Conservation (phyloP, 2,888 invertebrate genomes). For the Cryptophagus acutangulus region DNA sequence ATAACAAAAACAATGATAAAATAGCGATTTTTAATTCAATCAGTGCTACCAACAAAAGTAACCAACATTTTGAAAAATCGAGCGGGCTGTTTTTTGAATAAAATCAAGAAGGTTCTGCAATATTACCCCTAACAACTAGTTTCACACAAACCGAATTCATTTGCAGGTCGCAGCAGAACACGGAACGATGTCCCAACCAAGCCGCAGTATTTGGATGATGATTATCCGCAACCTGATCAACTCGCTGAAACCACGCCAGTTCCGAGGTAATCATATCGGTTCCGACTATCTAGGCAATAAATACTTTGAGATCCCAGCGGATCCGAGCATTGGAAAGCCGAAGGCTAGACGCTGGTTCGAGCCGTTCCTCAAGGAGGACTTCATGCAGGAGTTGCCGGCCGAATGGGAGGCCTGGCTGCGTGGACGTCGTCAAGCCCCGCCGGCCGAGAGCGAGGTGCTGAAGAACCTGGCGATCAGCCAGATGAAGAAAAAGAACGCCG, state of each 20-base stretch:
- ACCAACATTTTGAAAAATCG: neutral
- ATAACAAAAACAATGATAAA: too few relatives aligned
- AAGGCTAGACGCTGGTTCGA: conserved; percentile 68
- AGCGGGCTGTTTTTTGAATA: too few relatives aligned
- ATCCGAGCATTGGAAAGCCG: conserved; percentile 61
- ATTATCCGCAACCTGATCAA: conserved; percentile 59
- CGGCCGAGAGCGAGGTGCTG: conserved; percentile 67
- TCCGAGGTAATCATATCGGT: conserved; percentile 57
- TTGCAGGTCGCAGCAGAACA: too few relatives aligned
- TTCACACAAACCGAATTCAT: too few relatives aligned
- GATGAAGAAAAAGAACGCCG: conserved; percentile 71
- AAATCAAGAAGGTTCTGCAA: too few relatives aligned
- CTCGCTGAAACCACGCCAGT: conserved; percentile 56
- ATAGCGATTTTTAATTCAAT: too few relatives aligned
- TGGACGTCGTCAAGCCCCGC: conserved; percentile 55
- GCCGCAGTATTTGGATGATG: conserved; percentile 43
- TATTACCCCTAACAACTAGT: too few relatives aligned
- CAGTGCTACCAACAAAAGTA: neutral
- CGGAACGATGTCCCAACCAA: conserved; percentile 38
- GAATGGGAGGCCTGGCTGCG: conserved; percentile 90
- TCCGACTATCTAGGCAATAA: conserved; percentile 76
- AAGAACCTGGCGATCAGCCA: conserved; percentile 66
- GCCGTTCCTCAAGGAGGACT: conserved; percentile 59
- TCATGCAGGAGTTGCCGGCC: conserved; percentile 70
- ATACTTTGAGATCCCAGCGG: conserved; percentile 72